These are phyloP conservation scores for Chunga burmeisteri DNA, from an alignment of 2,113 vertebrate genomes.

Conservation along the genomic window DNA sequence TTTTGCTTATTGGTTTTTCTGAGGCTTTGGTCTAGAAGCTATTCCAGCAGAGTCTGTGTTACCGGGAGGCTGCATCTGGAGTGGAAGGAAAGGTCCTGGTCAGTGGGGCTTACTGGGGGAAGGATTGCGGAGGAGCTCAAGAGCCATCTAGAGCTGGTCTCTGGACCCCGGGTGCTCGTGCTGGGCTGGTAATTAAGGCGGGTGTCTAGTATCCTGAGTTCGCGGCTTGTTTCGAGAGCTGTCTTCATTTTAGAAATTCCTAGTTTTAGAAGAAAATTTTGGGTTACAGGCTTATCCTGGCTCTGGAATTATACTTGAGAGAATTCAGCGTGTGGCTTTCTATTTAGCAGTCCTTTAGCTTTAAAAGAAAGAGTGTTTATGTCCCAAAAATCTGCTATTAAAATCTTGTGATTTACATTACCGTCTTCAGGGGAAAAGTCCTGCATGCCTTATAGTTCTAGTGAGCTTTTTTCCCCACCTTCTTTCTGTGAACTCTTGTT, in stretches of 20 bases:
- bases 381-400: not conserved
- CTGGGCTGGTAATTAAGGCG: not conserved
- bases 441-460: not conserved
- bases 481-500: not conserved
- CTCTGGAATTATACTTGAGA: not conserved
- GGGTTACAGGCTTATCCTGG: not conserved
- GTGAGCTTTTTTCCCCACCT: not conserved
- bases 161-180: not conserved
- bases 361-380: not conserved
- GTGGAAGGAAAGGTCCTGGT: not conserved
- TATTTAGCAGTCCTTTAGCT: not conserved
- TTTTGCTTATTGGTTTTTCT: not conserved
- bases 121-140: not conserved
- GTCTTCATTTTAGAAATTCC: not conserved
- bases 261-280: not conserved
- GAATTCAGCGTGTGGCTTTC: not conserved
- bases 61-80: not conserved
- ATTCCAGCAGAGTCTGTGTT: fast-evolving
- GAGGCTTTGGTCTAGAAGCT: not conserved
- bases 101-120: too few relatives aligned
- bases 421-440: not conserved
- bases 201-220: not conserved
- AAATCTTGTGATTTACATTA: not conserved
- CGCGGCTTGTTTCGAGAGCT: not conserved
- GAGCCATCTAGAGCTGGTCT: not conserved